These are phyloP conservation scores for Calameuta idolon DNA, from an alignment of 2,888 invertebrate genomes.

Conservation along the genomic window DNA sequence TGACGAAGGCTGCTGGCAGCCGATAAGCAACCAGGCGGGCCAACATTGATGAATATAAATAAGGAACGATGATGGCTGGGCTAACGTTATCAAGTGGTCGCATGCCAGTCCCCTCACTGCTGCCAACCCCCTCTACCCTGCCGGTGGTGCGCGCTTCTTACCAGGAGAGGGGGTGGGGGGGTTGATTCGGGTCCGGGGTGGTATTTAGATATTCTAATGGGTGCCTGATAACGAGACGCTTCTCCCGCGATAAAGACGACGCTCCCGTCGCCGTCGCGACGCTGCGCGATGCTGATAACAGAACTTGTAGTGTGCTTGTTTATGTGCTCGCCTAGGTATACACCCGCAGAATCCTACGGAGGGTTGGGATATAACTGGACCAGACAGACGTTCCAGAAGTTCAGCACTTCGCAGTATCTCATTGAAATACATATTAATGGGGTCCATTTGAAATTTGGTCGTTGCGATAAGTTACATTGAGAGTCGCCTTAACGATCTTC, in stretches of 20 bases:
- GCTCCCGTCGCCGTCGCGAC: conserved; percentile 55
- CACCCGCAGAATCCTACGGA: not conserved
- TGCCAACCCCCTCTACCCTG: conserved; percentile 6
- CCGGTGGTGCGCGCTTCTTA: not conserved
- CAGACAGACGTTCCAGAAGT: too few species aligned
- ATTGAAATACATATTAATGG: too few species aligned
- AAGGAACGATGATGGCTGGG: conserved; percentile 30
- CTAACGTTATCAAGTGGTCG: conserved; percentile 46
- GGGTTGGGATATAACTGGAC: too few species aligned
- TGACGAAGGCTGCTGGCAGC: conserved; percentile 38
- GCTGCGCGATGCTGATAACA: conserved; percentile 66
- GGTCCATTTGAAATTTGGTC: too few species aligned
- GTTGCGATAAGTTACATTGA: too few species aligned
- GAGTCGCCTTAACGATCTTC: too few species aligned
- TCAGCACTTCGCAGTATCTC: too few species aligned
- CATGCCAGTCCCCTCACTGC: conserved; percentile 30
- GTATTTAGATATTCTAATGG: conserved; percentile 69
- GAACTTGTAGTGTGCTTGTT: conserved; percentile 48
- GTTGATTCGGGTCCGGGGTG: conserved; percentile 55
- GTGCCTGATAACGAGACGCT: conserved; percentile 65
- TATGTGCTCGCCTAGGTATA: conserved; percentile 34
- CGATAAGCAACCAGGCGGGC: conserved; percentile 38
- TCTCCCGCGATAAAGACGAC: conserved; percentile 39
- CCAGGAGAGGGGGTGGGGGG: not conserved
- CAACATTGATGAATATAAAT: conserved; percentile 51